phyloP scores from a whole-genome alignment of 2,113 vertebrate genomes.

The Bolborhynchus lineola region DNA sequence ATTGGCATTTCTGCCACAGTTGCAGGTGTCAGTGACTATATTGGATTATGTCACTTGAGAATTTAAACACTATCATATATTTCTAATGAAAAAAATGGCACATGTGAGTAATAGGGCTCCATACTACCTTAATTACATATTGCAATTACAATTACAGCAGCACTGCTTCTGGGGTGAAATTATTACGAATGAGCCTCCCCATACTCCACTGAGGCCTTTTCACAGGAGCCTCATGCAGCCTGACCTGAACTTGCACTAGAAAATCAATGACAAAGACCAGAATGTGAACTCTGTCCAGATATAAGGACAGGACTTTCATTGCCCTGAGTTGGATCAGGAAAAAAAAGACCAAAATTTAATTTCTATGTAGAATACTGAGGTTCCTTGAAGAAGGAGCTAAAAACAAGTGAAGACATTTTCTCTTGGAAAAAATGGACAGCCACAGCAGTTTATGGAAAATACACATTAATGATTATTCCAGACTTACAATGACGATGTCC shows the following conservation, averaged over 20 bases:
- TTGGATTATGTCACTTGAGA: background rate
- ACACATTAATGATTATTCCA: background rate
- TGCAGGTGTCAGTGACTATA: background rate
- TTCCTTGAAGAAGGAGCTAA: background rate
- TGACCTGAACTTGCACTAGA: background rate
- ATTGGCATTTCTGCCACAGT: background rate
- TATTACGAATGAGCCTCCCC: background rate
- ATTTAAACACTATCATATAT: constrained; percentile 4
- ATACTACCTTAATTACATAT: constrained; percentile 18
- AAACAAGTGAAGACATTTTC: background rate
- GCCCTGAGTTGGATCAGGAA: background rate
- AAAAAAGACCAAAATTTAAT: background rate
- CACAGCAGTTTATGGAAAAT: background rate
- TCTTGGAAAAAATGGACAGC: background rate
- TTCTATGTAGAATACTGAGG: background rate
- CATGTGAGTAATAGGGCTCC: background rate
- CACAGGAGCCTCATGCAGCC: background rate
- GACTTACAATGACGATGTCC: background rate
- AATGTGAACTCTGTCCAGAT: background rate
- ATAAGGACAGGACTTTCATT: background rate
- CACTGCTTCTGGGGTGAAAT: background rate
- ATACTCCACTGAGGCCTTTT: background rate
- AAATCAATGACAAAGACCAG: background rate
- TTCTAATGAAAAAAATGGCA: background rate
- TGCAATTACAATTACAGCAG: background rate